Percentiles rank a stretch among this genome's conserved stretches.
These are phyloP conservation scores for Trypoxylus dichotomus DNA, from an alignment of 1,140 invertebrate genomes.

Conservation along the genomic window DNA sequence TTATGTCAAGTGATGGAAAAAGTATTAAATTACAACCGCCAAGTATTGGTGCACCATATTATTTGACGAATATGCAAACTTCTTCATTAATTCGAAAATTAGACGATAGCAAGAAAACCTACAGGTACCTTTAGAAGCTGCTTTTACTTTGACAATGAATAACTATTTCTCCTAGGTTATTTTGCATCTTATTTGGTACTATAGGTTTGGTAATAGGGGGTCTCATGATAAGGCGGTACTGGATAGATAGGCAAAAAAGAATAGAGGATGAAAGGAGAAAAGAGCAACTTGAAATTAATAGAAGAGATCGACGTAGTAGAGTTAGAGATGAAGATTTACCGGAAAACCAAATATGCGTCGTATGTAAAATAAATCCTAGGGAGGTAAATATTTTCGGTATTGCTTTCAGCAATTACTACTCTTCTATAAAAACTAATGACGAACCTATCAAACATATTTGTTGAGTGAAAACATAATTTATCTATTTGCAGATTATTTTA, in stretches of 20 bases:
- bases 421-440: no score
- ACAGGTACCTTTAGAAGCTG: conserved; percentile 52
- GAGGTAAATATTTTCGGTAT: conserved; percentile 59
- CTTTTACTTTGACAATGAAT: background rate
- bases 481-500: conserved; percentile 67
- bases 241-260: conserved; percentile 59
- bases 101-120: conserved; percentile 65
- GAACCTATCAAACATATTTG: no score
- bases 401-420: no score
- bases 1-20: conserved; percentile 57
- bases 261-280: conserved; percentile 61
- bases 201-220: conserved; percentile 67
- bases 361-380: conserved; percentile 75
- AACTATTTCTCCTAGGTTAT: conserved; percentile 56
- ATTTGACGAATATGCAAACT: conserved; percentile 63
- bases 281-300: conserved; percentile 62
- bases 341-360: conserved; percentile 72
- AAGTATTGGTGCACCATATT: conserved; percentile 67
- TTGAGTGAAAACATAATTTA: conserved; percentile 1
- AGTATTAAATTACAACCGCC: conserved; percentile 69
- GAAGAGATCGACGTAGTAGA: conserved; percentile 64
- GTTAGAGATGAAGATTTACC: conserved; percentile 64
- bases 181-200: conserved; percentile 67
- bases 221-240: conserved; percentile 65
- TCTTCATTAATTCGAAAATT: conserved; percentile 60